Base-by-base conservation (phyloP, 2,113 vertebrate species). In the Siniperca knerii region DNA sequence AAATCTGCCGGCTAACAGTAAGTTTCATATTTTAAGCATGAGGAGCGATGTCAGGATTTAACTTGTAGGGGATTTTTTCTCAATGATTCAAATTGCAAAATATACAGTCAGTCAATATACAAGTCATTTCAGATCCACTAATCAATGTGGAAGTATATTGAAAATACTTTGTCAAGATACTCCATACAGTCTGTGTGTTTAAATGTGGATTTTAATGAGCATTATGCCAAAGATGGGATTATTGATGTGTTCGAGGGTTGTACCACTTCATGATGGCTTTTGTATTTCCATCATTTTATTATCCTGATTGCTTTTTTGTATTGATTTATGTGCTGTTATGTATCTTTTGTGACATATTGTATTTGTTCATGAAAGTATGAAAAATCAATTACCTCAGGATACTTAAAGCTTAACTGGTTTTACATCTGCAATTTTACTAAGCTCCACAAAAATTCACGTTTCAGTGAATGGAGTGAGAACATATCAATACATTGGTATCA, bases 1-100 rank as follows among this genome's bases (percentile, higher is more conserved):
- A 71, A 48, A 83, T 79, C 68, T 37, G 64, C 75, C 33, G 18
- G 74, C 66, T 67, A 57, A 66, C 21, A 12, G 13, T 18, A 77
- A 64, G 93, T 95, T 95, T 96, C 93, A 96, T 95, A 97, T 94
- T 95, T 96, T 94, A 96, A 96, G 96, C 95, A 96, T 96, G 96
- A 97, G 97, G 95, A 96, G 94, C 8, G 2, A 79, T 18, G 33
- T 72, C 60, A 11, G 21, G 46, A 44, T 75, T 81, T 48, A 68
- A 44, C 35, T 82, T 46, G n/a, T 8, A 7, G 35, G 11, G 57
- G 35, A 42, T 44, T 58, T 62, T 68, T 52, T 65, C n/a, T 58
- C 18, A 67, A 54, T 73, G 25, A 55, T 64, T 74, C 55, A 64
- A 87, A 81, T 25, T 25, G 4, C 23, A 18, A 62, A 75, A n/a